phyloP scores from a whole-genome alignment of 2,113 vertebrate genomes.

The Mirza zaza region DNA sequence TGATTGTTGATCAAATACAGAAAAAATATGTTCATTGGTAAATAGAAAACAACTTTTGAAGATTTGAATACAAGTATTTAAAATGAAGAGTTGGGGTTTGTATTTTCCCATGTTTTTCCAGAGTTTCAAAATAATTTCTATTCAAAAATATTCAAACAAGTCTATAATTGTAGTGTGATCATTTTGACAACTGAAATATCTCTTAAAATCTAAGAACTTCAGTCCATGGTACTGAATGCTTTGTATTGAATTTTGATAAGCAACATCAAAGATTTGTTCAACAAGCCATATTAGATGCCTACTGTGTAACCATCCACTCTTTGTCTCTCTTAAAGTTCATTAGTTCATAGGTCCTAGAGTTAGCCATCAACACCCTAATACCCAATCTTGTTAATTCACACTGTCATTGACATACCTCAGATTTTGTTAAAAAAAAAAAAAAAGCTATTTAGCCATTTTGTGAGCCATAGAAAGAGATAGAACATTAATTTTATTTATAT shows the following conservation, averaged over 20 bases:
- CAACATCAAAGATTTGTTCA: not conserved
- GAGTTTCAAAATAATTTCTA: not conserved
- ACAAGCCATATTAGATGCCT: not conserved
- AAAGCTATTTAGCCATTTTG: not conserved
- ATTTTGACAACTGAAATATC: not conserved
- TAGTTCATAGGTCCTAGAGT: not conserved
- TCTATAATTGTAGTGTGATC: not conserved
- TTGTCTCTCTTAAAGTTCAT: not conserved
- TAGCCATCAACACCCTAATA: not conserved
- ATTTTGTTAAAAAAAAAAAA: not conserved
- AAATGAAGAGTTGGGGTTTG: not conserved
- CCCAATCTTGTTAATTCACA: not conserved
- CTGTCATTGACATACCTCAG: not conserved
- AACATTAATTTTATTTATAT: constrained; percentile 14
- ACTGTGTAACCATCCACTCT: not conserved
- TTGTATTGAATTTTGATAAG: constrained; percentile 22
- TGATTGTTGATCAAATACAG: not conserved
- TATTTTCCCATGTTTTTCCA: not conserved
- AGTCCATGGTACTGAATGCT: not conserved
- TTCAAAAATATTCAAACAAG: not conserved
- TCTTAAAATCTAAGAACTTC: not conserved
- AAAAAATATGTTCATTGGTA: not conserved
- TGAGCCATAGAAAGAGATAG: not conserved
- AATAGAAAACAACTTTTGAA: constrained; percentile 20
- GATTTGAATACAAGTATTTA: not conserved